Percentiles rank a stretch among this genome's conserved stretches.
Conservation (phyloP, 2,888 invertebrate species). For the Mycalesis mineus region DNA sequence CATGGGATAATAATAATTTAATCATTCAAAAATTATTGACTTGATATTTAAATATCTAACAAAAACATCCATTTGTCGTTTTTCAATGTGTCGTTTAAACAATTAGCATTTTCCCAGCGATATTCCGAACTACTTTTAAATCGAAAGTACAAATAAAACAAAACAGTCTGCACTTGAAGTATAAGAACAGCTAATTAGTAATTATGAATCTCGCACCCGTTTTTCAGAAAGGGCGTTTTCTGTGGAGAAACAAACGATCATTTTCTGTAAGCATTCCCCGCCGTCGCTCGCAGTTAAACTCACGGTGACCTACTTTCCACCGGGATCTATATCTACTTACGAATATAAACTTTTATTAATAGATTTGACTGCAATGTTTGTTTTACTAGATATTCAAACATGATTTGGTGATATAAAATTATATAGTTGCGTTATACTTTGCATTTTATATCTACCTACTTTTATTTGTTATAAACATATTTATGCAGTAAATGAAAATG, state of each 20-base stretch:
- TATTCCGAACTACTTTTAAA: neutral
- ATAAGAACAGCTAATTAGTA: conserved; percentile 6
- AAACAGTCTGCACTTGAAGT: conserved; percentile 1
- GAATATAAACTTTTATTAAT: conserved; percentile 11
- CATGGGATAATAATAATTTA: too few species aligned
- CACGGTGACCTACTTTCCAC: conserved; percentile 24
- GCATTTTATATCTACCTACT: too few species aligned
- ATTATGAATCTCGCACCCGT: conserved; percentile 8
- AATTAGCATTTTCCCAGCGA: too few species aligned
- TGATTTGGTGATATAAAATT: neutral
- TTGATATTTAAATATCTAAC: too few species aligned
- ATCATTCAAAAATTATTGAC: too few species aligned
- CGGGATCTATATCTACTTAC: conserved; percentile 13
- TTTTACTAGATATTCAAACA: neutral
- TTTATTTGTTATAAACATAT: too few species aligned
- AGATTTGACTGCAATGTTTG: conserved; percentile 12
- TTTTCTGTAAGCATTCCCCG: conserved; percentile 20
- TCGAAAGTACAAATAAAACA: neutral
- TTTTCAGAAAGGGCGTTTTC: conserved; percentile 12
- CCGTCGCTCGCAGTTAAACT: conserved; percentile 23
- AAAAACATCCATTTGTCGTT: too few species aligned
- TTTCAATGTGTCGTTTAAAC: too few species aligned
- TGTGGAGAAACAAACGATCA: conserved; percentile 5
- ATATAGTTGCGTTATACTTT: neutral
- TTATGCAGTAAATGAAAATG: too few species aligned